A percentile compares a stretch with the other conserved stretches of the same genome.
Evolutionary conservation across 2,797 vertebrate genomes (phyloP).

Genomic region (Sebastes itinus): DNA sequence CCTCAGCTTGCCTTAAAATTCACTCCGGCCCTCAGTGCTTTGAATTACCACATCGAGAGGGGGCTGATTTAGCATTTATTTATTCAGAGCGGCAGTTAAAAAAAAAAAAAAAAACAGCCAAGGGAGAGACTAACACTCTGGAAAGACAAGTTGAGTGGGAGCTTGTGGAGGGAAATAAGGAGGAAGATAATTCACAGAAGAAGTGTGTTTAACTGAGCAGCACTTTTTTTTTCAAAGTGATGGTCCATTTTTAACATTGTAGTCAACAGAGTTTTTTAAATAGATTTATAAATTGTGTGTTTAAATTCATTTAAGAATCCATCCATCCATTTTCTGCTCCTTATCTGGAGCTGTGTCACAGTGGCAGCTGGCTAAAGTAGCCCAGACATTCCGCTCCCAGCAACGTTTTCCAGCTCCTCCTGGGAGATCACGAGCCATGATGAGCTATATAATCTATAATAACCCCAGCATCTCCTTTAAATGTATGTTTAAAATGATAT

Average conservation of each 20-base stretch:
- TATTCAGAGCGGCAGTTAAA: constrained; percentile 67
- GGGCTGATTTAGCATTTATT: constrained; percentile 73
- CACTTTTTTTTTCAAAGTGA: neutral
- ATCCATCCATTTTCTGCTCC: neutral
- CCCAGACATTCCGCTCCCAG: neutral
- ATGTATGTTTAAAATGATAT: neutral
- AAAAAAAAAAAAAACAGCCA: constrained; percentile 26
- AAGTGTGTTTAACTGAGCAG: neutral
- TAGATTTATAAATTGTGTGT: neutral
- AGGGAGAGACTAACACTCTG: constrained; percentile 21
- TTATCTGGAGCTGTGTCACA: neutral
- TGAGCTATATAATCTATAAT: neutral
- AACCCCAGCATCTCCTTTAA: neutral
- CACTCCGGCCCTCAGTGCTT: constrained; percentile 25
- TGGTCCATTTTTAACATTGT: neutral
- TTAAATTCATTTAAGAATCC: neutral
- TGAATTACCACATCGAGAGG: constrained; percentile 65
- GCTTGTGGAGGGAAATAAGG: neutral
- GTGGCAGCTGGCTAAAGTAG: neutral
- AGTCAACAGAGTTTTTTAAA: neutral
- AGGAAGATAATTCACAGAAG: constrained; percentile 6
- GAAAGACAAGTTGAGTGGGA: constrained; percentile 46
- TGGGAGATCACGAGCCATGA: neutral
- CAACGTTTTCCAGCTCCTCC: neutral
- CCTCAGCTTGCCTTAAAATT: constrained; percentile 45